Evolutionary conservation across 2,113 vertebrate genomes (phyloP).

Genomic region (Pomatorhinus ruficollis): DNA sequence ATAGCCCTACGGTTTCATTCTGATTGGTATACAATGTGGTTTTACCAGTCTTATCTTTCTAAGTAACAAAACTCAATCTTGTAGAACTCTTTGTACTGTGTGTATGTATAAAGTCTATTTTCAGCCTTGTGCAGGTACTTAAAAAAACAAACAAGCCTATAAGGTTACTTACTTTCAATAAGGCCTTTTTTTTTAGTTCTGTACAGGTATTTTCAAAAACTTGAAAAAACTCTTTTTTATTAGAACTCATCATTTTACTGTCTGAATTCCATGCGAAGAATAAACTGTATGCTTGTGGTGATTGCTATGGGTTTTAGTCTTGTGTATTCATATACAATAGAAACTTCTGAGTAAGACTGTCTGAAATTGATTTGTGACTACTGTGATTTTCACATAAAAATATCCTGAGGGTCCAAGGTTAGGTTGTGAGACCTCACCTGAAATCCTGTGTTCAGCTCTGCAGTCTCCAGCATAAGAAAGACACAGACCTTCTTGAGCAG

Average conservation of each 20-base stretch:
- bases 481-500: background rate
- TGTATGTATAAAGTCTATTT: background rate
- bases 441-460: background rate
- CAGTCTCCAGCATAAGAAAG: rapidly evolving
- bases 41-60: background rate
- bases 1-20: background rate
- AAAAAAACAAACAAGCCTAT: background rate
- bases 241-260: background rate
- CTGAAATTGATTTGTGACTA: background rate
- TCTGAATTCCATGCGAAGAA: background rate
- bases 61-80: background rate
- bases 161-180: background rate
- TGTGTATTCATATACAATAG: background rate
- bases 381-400: background rate
- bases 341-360: background rate
- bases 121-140: background rate
- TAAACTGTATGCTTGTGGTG: background rate
- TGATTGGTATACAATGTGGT: background rate
- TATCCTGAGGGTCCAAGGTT: background rate
- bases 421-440: background rate
- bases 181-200: background rate
- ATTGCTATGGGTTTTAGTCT: background rate
- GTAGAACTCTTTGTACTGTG: background rate
- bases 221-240: background rate
- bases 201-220: background rate